A percentile compares a stretch with the other conserved stretches of the same genome.
phyloP scores from a whole-genome alignment of 1,140 invertebrate genomes.

The Diorhabda elongata region DNA sequence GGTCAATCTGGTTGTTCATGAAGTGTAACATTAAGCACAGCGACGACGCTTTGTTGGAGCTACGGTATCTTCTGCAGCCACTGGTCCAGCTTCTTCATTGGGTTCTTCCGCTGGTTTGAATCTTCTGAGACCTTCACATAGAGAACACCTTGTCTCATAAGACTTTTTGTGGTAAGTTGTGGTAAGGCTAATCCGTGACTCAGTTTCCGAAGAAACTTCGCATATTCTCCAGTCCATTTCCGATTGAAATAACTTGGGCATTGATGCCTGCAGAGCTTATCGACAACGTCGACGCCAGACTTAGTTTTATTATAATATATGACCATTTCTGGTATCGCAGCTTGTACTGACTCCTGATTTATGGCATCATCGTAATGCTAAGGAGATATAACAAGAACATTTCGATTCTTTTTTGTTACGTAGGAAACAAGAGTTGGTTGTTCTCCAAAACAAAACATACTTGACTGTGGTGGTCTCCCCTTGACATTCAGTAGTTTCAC shows the following conservation, averaged over 20 bases:
- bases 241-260: no score
- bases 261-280: neutral
- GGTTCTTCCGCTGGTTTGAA: neutral
- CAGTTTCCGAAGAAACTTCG: neutral
- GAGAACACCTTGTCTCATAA: neutral
- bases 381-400: neutral
- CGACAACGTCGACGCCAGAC: neutral
- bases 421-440: neutral
- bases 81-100: conserved; percentile 8
- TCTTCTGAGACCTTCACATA: neutral
- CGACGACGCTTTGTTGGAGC: conserved; percentile 6
- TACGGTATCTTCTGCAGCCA: conserved; percentile 6
- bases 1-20: no score
- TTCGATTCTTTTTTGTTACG: neutral
- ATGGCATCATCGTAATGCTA: no score
- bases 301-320: neutral
- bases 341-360: neutral
- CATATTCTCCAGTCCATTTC: no score
- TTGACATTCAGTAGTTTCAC: neutral
- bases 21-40: no score
- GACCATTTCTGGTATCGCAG: neutral
- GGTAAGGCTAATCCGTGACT: neutral
- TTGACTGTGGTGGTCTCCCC: conserved; percentile 1
- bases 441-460: neutral
- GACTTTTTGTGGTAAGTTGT: no score